Conservation (phyloP, 2,797 vertebrate species). For the Anguilla anguilla region DNA sequence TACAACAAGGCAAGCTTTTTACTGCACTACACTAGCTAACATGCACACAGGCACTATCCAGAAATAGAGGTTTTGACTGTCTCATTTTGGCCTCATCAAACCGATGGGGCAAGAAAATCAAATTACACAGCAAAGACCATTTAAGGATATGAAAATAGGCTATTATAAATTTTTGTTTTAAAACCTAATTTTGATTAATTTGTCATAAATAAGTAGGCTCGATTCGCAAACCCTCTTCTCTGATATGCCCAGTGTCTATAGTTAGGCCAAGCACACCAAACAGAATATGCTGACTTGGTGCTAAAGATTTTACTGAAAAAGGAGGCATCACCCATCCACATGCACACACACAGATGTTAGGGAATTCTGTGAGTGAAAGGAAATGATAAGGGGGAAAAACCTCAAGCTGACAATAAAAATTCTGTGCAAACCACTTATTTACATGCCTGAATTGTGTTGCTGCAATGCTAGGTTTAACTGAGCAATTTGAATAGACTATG, state of each 20-base stretch:
- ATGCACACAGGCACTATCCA: constrained; percentile 21
- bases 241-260: constrained; percentile 13
- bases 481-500: background rate
- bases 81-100: constrained; percentile 27
- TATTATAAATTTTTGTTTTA: background rate
- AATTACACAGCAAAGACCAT: background rate
- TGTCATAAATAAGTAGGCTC: background rate
- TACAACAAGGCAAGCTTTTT: constrained; percentile 37
- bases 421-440: background rate
- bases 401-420: constrained; percentile 1
- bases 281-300: constrained; percentile 72
- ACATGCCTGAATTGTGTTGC: background rate
- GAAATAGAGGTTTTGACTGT: constrained; percentile 25
- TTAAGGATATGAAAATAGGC: background rate
- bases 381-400: background rate
- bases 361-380: background rate
- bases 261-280: constrained; percentile 51
- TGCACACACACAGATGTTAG: constrained; percentile 15
- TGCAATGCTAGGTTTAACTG: background rate
- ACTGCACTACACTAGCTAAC: constrained; percentile 48
- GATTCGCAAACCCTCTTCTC: background rate
- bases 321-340: constrained; percentile 53
- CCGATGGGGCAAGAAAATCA: constrained; percentile 16
- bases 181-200: background rate
- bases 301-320: constrained; percentile 66